These are phyloP conservation scores for Phycodurus eques DNA, from an alignment of 2,113 vertebrate species.

Conservation along the genomic window DNA sequence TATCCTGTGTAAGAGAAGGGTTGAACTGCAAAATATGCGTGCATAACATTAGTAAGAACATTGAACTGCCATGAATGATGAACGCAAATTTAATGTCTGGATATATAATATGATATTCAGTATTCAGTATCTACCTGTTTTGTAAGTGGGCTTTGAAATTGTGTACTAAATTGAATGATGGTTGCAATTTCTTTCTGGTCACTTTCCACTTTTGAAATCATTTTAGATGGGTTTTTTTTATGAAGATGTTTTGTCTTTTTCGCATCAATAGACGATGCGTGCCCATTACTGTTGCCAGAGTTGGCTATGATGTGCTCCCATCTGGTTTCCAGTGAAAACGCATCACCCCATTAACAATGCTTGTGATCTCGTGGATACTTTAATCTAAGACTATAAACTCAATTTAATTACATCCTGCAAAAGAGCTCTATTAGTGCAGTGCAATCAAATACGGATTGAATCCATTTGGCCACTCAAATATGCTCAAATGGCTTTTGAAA, in stretches of 20 bases:
- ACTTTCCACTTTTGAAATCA: conserved; percentile 18
- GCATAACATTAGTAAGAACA: conserved; percentile 9
- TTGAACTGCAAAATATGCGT: conserved; percentile 8
- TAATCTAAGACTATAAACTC: conserved; percentile 81
- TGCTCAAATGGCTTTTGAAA: conserved; percentile 52
- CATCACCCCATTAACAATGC: conserved; percentile 76
- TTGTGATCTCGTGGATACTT: conserved; percentile 78
- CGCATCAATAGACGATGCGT: conserved; percentile 26
- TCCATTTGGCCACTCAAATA: conserved; percentile 62
- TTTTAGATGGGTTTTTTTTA: conserved; percentile 31
- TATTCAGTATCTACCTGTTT: not conserved
- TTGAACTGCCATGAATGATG: conserved; percentile 8
- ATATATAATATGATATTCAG: conserved; percentile 1
- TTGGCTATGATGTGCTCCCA: conserved; percentile 71
- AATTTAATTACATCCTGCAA: conserved; percentile 77
- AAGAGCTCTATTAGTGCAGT: conserved; percentile 71
- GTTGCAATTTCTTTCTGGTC: not conserved
- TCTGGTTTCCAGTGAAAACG: conserved; percentile 77
- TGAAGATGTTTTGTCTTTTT: conserved; percentile 42
- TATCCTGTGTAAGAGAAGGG: conserved; percentile 15
- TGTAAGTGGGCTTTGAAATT: not conserved
- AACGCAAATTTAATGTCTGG: not conserved
- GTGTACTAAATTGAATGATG: not conserved
- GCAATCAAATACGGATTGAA: conserved; percentile 66
- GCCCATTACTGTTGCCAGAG: conserved; percentile 45